Conservation (phyloP, 2,888 invertebrate genomes). For the Heliconius hortense region DNA sequence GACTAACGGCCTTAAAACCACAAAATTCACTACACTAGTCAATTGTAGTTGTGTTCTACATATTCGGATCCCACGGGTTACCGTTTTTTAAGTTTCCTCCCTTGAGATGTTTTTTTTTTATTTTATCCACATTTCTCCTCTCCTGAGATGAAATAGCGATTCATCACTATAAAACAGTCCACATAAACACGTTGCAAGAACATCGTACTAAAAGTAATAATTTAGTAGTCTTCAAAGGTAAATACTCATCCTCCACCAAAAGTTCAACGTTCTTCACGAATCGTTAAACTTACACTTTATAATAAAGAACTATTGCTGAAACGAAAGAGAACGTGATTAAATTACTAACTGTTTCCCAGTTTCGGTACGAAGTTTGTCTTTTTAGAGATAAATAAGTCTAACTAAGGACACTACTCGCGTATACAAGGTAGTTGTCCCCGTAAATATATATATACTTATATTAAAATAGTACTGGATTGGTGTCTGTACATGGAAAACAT, state of each 20-base stretch:
- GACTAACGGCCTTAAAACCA: no score
- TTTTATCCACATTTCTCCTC: no score
- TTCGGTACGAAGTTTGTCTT: slow-evolving; percentile 9
- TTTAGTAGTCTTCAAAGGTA: not conserved
- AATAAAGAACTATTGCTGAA: slow-evolving; percentile 19
- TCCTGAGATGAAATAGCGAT: not conserved
- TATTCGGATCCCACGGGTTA: no score
- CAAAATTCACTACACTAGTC: no score
- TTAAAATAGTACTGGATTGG: no score
- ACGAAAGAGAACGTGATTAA: slow-evolving; percentile 11
- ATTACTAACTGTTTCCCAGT: slow-evolving; percentile 14
- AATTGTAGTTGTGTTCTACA: no score
- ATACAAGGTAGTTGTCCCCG: no score
- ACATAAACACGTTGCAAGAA: not conserved
- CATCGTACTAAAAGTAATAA: slow-evolving; percentile 5
- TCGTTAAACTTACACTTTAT: slow-evolving; percentile 37
- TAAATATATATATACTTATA: no score
- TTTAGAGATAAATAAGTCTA: not conserved
- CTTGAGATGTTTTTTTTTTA: no score
- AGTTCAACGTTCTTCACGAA: slow-evolving; percentile 30
- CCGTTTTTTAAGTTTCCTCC: no score
- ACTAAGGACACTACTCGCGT: not conserved
- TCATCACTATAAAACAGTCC: not conserved
- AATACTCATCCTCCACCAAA: not conserved
- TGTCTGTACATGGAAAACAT: no score